Percentiles rank a stretch among this genome's conserved stretches.
Evolutionary conservation across 1,140 invertebrate species (phyloP).

Genomic region (Phocides pigmalion): DNA sequence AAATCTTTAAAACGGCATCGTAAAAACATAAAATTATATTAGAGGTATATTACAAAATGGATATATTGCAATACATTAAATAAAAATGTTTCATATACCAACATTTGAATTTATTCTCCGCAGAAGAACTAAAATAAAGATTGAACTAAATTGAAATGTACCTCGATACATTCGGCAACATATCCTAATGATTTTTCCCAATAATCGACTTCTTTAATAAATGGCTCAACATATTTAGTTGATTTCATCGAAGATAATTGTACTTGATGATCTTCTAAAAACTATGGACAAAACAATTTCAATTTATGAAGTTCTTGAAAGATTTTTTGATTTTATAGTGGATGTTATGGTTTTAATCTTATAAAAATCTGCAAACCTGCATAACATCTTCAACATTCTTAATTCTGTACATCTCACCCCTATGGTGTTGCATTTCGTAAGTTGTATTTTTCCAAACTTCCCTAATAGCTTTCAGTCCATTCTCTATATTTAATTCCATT

Average conservation of each 20-base stretch:
- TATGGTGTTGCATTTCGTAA: conserved; percentile 89
- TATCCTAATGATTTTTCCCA: conserved; percentile 93
- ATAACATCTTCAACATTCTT: conserved; percentile 89
- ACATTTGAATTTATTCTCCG: too few species aligned
- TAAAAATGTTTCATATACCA: too few species aligned
- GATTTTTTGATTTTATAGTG: too few species aligned
- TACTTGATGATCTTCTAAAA: conserved; percentile 90
- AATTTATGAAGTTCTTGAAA: background rate
- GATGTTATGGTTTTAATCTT: too few species aligned
- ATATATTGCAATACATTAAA: too few species aligned
- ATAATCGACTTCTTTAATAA: conserved; percentile 90
- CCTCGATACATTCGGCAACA: conserved; percentile 91
- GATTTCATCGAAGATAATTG: conserved; percentile 93
- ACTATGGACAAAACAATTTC: conserved; percentile 46
- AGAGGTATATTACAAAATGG: conserved; percentile 4
- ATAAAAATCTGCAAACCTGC: conserved; percentile 64
- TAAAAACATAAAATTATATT: background rate
- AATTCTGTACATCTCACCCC: conserved; percentile 87
- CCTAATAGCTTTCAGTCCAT: conserved; percentile 88
- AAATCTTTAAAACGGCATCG: conserved; percentile 68
- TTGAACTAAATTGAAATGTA: conserved; percentile 37
- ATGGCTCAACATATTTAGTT: conserved; percentile 93
- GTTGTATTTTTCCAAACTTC: conserved; percentile 88
- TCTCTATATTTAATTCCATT: conserved; percentile 93
- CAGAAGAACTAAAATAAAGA: too few species aligned